These are phyloP conservation scores for Sitobion miscanthi DNA, from an alignment of 1,140 invertebrate genomes.

Conservation along the genomic window DNA sequence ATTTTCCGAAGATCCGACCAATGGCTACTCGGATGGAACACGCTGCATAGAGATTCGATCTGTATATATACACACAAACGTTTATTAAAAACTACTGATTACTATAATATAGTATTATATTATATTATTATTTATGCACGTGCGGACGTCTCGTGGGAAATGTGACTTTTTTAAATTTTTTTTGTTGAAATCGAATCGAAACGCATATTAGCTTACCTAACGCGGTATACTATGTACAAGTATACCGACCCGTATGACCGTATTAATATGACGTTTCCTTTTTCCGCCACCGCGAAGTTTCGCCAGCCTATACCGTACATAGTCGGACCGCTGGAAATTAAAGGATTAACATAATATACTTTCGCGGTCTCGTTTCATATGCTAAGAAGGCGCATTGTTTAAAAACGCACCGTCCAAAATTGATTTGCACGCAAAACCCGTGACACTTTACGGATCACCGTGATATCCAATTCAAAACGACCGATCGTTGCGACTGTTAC, in stretches of 20 bases:
- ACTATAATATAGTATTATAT: neutral
- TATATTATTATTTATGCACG: neutral
- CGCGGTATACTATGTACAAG: neutral
- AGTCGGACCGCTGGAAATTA: neutral
- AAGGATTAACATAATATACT: slow-evolving; percentile 31
- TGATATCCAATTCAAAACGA: slow-evolving; percentile 17
- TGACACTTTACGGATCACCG: slow-evolving; percentile 42
- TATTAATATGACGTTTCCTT: neutral
- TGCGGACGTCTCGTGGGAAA: neutral
- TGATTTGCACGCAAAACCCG: slow-evolving; percentile 41
- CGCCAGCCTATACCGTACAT: neutral
- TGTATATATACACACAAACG: neutral
- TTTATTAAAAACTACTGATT: neutral
- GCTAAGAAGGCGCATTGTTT: slow-evolving; percentile 14
- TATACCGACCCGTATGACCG: neutral
- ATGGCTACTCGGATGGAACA: neutral
- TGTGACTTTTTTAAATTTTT: neutral
- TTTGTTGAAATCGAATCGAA: slow-evolving; percentile 1
- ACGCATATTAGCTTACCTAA: neutral
- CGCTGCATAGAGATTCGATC: neutral
- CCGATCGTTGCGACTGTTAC: neutral
- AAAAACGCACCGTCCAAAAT: slow-evolving; percentile 19
- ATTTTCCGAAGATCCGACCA: neutral
- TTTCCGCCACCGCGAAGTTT: neutral
- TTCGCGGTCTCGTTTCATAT: slow-evolving; percentile 5